phyloP scores from a whole-genome alignment of 2,797 vertebrate species.

The Danio kyathit region DNA sequence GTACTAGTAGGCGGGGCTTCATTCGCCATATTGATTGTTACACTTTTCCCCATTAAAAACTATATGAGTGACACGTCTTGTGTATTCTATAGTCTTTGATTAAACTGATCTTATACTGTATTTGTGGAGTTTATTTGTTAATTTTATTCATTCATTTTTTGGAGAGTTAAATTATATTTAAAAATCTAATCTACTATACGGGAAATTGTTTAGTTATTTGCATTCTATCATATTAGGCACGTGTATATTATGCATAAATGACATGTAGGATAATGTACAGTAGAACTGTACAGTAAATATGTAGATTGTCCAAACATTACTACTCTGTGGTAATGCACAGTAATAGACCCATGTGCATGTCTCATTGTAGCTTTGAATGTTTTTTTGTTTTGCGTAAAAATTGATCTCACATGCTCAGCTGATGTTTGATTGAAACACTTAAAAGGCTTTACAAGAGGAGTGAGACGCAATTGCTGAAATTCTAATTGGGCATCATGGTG shows the following conservation, averaged over 20 bases:
- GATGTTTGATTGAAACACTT: constrained; percentile 25
- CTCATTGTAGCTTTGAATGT: too few species aligned
- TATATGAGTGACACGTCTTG: too few species aligned
- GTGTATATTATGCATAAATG: constrained; percentile 8
- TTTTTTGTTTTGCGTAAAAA: constrained; percentile 37
- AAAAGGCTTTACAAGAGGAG: constrained; percentile 32
- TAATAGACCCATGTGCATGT: constrained; percentile 45
- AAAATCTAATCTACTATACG: neutral
- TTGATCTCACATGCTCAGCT: constrained; percentile 30
- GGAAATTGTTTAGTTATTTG: neutral
- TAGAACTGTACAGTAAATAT: constrained; percentile 26
- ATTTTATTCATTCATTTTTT: neutral
- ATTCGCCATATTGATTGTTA: too few species aligned
- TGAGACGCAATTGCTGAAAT: constrained; percentile 21
- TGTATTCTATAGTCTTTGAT: too few species aligned
- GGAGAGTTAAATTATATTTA: too few species aligned
- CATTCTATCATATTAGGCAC: too few species aligned
- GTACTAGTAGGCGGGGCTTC: too few species aligned
- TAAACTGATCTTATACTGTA: neutral
- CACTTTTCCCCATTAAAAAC: too few species aligned
- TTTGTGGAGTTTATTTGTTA: neutral
- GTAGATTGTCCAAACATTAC: constrained; percentile 24
- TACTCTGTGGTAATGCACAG: too few species aligned
- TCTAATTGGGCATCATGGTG: constrained; percentile 13
- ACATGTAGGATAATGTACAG: constrained; percentile 17